These are phyloP conservation scores for Asbolus verrucosus DNA, from an alignment of 1,140 invertebrate genomes.

Conservation along the genomic window DNA sequence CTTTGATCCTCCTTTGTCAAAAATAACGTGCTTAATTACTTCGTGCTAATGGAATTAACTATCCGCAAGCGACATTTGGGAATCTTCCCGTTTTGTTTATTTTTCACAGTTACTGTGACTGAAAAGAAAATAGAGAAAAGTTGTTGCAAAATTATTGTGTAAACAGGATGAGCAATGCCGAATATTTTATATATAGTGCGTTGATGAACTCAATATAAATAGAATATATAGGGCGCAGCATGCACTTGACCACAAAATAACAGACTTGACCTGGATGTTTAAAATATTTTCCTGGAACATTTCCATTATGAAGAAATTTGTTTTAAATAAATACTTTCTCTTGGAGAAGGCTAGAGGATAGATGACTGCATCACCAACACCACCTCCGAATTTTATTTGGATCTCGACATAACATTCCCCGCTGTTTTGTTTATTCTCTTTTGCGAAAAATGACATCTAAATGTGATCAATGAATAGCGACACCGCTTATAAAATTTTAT, in stretches of 20 bases:
- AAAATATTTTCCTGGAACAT: constrained; percentile 28
- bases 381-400: background rate
- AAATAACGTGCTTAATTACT: background rate
- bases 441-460: background rate
- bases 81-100: background rate
- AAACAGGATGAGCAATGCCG: background rate
- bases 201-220: constrained; percentile 11
- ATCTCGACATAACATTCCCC: background rate
- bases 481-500: too few relatives aligned
- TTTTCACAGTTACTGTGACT: background rate
- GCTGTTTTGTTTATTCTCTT: too few relatives aligned
- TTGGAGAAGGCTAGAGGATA: background rate
- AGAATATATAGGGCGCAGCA: constrained; percentile 5
- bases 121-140: background rate
- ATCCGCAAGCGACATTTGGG: background rate
- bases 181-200: constrained; percentile 3
- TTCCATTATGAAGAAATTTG: constrained; percentile 8
- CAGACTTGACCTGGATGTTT: constrained; percentile 32
- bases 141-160: background rate
- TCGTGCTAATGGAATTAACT: background rate
- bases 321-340: constrained; percentile 2
- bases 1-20: background rate
- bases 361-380: background rate
- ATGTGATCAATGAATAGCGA: too few relatives aligned
- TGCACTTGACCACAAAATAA: constrained; percentile 33